phyloP scores from a whole-genome alignment of 2,888 invertebrate species.

The Netelia inedita region DNA sequence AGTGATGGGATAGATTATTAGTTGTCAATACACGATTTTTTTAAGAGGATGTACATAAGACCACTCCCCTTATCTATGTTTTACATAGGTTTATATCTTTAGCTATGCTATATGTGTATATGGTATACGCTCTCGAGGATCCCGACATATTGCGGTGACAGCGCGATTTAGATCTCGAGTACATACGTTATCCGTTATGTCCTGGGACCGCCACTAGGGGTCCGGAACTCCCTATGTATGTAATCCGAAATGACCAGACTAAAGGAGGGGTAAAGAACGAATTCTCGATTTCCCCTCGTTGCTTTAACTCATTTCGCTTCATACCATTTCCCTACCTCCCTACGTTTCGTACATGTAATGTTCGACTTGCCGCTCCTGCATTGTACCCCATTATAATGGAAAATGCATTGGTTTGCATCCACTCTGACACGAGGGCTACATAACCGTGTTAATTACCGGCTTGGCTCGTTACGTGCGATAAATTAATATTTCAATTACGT shows the following conservation, averaged over 20 bases:
- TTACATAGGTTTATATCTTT: not conserved
- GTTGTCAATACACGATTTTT: not conserved
- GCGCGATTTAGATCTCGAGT: constrained; percentile 72
- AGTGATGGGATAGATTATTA: too few species aligned
- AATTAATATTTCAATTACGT: constrained; percentile 84
- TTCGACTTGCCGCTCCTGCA: not conserved
- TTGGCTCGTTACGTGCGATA: constrained; percentile 79
- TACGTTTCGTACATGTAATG: constrained; percentile 7
- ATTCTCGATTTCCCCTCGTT: constrained; percentile 8
- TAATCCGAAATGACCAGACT: constrained; percentile 71
- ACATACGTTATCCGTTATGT: constrained; percentile 80
- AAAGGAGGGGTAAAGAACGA: not conserved
- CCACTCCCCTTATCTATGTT: not conserved
- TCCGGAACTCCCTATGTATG: constrained; percentile 81
- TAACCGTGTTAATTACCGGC: constrained; percentile 82
- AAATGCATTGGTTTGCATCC: constrained; percentile 79
- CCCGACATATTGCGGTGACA: constrained; percentile 69
- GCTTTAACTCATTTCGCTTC: constrained; percentile 50
- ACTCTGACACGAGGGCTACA: constrained; percentile 77
- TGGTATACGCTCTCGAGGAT: not conserved
- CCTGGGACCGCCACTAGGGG: constrained; percentile 72
- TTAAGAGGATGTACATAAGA: not conserved
- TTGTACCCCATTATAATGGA: constrained; percentile 76
- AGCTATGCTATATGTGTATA: constrained; percentile 5
- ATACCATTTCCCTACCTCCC: constrained; percentile 7